Percentiles rank a stretch among this genome's conserved stretches.
Conservation (phyloP, 2,888 invertebrate genomes). For the Palloptera scutellata region DNA sequence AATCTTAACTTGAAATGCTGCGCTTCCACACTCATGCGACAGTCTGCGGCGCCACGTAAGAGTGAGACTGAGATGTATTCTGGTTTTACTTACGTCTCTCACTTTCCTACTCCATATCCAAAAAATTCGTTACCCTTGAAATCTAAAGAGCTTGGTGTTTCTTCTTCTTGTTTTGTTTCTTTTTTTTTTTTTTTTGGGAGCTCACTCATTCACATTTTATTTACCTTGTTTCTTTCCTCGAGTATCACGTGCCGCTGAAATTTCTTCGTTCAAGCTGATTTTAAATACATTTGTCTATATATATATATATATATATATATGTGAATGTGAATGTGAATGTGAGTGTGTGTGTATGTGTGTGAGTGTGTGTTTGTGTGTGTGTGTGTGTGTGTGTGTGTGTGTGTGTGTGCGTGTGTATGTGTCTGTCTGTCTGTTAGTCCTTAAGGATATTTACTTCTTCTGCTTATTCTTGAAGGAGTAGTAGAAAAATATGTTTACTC, state of each 20-base stretch:
- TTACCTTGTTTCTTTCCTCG: slow-evolving; percentile 53
- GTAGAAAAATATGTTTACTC: slow-evolving; percentile 59
- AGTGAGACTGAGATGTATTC: slow-evolving; percentile 4
- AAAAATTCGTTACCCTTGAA: no score
- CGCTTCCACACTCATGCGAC: slow-evolving; percentile 18
- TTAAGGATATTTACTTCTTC: slow-evolving; percentile 61
- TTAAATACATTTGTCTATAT: slow-evolving; percentile 46
- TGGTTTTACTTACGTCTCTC: no score
- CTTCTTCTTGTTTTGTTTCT: slow-evolving; percentile 21
- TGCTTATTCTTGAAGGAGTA: no score
- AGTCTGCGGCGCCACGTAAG: slow-evolving; percentile 9
- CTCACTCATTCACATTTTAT: slow-evolving; percentile 35
- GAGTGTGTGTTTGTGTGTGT: no score
- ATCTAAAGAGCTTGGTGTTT: no score
- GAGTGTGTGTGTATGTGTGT: no score
- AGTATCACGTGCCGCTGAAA: background rate
- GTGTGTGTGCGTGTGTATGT: no score
- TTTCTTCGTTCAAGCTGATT: background rate
- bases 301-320: no score
- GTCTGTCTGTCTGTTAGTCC: slow-evolving; percentile 39
- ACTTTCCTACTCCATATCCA: no score
- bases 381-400: no score
- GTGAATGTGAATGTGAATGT: no score
- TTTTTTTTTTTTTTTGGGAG: slow-evolving; percentile 21
- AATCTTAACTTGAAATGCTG: slow-evolving; percentile 48